These are phyloP conservation scores for Chrysogorgia sp. DNA, from an alignment of 92 coral and sea anemone genomes.

Conservation along the genomic window DNA sequence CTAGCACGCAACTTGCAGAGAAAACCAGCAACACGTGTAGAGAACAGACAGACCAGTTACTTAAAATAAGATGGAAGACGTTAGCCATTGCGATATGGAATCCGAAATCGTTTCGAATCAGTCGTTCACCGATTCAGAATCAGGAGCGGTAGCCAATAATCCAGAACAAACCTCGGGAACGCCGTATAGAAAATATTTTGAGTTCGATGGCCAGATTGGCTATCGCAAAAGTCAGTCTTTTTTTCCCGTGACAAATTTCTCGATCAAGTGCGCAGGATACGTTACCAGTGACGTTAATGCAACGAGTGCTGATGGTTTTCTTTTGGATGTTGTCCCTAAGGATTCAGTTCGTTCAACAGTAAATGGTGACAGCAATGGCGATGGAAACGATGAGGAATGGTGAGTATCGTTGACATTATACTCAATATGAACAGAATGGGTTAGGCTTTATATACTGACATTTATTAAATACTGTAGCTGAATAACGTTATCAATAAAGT, in stretches of 20 bases:
- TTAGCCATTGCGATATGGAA: too few relatives aligned
- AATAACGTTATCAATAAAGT: background rate
- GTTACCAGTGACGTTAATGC: background rate
- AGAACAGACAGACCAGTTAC: too few relatives aligned
- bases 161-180: too few relatives aligned
- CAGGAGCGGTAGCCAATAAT: too few relatives aligned
- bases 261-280: background rate
- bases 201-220: background rate
- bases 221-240: background rate
- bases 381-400: background rate
- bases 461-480: background rate
- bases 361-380: background rate
- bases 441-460: too few relatives aligned
- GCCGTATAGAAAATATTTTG: background rate
- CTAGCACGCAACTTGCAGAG: too few relatives aligned
- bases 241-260: background rate
- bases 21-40: too few relatives aligned
- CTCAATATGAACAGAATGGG: too few relatives aligned
- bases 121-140: too few relatives aligned
- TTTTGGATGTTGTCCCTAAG: conserved; percentile 3
- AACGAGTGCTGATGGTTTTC: background rate
- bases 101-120: too few relatives aligned
- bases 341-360: background rate
- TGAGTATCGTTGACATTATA: background rate
- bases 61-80: too few relatives aligned